These are phyloP conservation scores for Aradophagus sp. DNA, from an alignment of 1,140 invertebrate genomes.

Conservation along the genomic window DNA sequence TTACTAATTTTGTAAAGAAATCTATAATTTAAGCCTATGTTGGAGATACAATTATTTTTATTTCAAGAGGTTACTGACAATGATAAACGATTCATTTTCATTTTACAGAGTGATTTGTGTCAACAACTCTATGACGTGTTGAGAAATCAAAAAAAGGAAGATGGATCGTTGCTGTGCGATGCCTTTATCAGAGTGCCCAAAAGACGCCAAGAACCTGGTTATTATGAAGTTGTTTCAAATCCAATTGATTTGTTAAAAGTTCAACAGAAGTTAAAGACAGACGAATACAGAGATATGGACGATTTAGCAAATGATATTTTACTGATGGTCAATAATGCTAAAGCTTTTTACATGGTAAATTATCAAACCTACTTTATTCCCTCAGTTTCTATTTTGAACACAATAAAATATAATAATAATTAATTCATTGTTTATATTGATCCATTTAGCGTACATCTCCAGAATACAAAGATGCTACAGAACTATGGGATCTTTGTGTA, in stretches of 20 bases:
- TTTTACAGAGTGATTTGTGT: constrained; percentile 84
- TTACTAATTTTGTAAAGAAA: no score
- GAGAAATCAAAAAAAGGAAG: constrained; percentile 92
- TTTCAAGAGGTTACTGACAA: no score
- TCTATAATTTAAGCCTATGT: no score
- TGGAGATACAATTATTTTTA: no score
- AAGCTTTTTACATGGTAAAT: constrained; percentile 90
- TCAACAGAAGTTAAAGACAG: constrained; percentile 96
- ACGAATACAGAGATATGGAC: constrained; percentile 93
- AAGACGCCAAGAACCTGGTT: constrained; percentile 89
- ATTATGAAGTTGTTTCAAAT: constrained; percentile 92
- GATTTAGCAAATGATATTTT: constrained; percentile 91
- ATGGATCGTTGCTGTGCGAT: constrained; percentile 93
- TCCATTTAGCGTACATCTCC: constrained; percentile 83
- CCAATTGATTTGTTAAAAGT: constrained; percentile 96
- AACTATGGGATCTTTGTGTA: constrained; percentile 89
- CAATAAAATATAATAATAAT: no score
- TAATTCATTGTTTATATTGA: no score
- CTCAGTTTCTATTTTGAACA: no score
- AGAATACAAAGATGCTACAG: constrained; percentile 93
- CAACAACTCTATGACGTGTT: constrained; percentile 95
- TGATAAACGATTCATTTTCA: no score
- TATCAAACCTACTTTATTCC: no score
- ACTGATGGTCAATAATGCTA: constrained; percentile 91
- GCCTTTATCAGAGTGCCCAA: constrained; percentile 95